Percentiles rank a stretch among this genome's conserved stretches.
Conservation (phyloP, 2,113 vertebrate species). For the Axis porcinus region DNA sequence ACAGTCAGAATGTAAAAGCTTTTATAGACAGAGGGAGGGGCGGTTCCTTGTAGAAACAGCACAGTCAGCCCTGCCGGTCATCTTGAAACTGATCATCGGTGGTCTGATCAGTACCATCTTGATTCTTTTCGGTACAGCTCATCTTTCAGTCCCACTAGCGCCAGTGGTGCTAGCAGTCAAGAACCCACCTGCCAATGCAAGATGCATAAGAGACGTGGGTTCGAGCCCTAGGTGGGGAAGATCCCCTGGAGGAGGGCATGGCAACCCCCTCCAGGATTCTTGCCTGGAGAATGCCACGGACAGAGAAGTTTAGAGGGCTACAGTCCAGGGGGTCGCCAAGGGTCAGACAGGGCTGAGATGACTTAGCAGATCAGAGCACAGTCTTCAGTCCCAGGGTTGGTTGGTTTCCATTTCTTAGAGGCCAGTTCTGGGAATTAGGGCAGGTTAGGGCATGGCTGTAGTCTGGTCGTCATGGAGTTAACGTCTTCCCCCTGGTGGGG, state of each 20-base stretch:
- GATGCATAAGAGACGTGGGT: rapidly evolving
- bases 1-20: background rate
- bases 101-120: background rate
- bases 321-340: background rate
- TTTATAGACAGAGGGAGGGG: background rate
- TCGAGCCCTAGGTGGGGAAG: background rate
- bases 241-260: background rate
- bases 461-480: background rate
- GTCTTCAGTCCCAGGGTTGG: background rate
- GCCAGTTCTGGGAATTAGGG: background rate
- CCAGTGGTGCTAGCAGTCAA: too few species aligned
- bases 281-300: rapidly evolving
- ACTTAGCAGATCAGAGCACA: background rate
- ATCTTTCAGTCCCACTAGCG: rapidly evolving
- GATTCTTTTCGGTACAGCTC: background rate
- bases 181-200: background rate
- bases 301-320: background rate
- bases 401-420: background rate
- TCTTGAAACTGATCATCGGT: rapidly evolving
- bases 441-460: background rate
- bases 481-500: background rate
- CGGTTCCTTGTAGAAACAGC: background rate
- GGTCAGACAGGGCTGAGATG: background rate
- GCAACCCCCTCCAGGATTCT: background rate
- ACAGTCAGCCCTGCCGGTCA: background rate